These are phyloP conservation scores for Platygyra sinensis DNA, from an alignment of 64 coral and sea anemone genomes.

Conservation along the genomic window DNA sequence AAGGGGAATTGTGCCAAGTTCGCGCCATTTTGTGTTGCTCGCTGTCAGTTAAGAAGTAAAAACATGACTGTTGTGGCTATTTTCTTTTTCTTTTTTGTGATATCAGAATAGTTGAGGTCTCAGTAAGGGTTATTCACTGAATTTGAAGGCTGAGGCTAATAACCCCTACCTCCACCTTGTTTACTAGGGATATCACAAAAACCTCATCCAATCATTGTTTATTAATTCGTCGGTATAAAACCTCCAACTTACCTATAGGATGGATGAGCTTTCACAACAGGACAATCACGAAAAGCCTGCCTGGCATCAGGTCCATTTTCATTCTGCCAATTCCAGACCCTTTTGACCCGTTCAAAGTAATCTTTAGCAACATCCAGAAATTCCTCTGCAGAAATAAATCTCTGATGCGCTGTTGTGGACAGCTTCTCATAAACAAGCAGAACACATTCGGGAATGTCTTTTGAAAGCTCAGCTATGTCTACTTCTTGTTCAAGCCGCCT, in stretches of 20 bases:
- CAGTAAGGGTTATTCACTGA: too few relatives aligned
- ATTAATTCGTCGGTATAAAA: neutral
- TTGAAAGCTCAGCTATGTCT: constrained; percentile 38
- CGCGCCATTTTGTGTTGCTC: too few relatives aligned
- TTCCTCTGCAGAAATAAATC: constrained; percentile 57
- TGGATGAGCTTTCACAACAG: constrained; percentile 51
- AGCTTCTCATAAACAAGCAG: constrained; percentile 66
- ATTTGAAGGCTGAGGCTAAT: too few relatives aligned
- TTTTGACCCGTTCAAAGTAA: constrained; percentile 63
- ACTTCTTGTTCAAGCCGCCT: constrained; percentile 54
- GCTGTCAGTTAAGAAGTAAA: too few relatives aligned
- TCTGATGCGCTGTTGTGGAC: constrained; percentile 25
- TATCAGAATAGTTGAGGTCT: too few relatives aligned
- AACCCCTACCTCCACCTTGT: too few relatives aligned
- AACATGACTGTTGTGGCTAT: too few relatives aligned
- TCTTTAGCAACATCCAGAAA: constrained; percentile 57
- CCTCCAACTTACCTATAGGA: constrained; percentile 56
- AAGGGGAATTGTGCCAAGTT: too few relatives aligned
- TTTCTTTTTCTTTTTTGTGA: too few relatives aligned
- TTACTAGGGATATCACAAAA: too few relatives aligned
- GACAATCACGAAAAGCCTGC: constrained; percentile 49
- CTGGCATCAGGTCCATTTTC: constrained; percentile 45
- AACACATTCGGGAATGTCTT: constrained; percentile 73
- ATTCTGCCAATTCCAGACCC: constrained; percentile 77
- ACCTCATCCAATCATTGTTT: neutral